Base-by-base conservation (phyloP, 1,140 invertebrate genomes). In the Colletes gigas region DNA sequence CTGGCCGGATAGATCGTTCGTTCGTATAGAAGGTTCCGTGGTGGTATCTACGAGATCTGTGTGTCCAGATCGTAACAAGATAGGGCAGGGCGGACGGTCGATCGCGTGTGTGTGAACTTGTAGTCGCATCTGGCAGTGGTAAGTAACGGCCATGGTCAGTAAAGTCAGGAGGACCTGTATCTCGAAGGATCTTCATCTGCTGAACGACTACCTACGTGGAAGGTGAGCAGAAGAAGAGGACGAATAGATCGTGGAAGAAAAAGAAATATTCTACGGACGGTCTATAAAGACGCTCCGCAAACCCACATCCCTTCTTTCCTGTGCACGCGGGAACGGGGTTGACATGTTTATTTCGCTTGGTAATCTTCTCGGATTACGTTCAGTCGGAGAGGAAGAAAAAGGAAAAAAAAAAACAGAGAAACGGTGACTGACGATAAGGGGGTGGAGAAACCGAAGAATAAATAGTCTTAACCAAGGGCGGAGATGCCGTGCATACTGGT, bases 341-440 rank as follows among this genome's bases (percentile, higher is more conserved):
- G 89, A 89, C 89, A 89, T 88, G 88, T 90, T 90, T 90, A 90
- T 90, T 90, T 89, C 89, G 73, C 72, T 78, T 41, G 52, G 88
- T 89, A 88, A 90, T 90, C 89, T 88, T 90, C 87, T 90, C 89
- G 85, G 87, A 90, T 90, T 90, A 90, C 85, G 80, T 87, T 86
- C 57, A 76, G 30, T 47, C 39, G 66, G n/a, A 76, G 44, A 39
- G 39, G 12, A 57, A 15, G 59, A 41, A 41, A 19, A 14, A 65
- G 17, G 69, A 17, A 39, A 59, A 75, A 39, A 59, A 75, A 71
- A 75, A 15, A 14, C 44, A 6, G 59, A 74, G 59, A 55, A 39
- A 67, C 6, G 50, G 41, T 14, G 17, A 30, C 17, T 39, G 77
- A 67, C 6, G 50, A 41, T 12, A 14, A 30, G 39, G 55, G 77